Percentiles rank a stretch among this genome's conserved stretches.
These are phyloP conservation scores for Syngnathus floridae DNA, from an alignment of 2,113 vertebrate species.

Conservation along the genomic window DNA sequence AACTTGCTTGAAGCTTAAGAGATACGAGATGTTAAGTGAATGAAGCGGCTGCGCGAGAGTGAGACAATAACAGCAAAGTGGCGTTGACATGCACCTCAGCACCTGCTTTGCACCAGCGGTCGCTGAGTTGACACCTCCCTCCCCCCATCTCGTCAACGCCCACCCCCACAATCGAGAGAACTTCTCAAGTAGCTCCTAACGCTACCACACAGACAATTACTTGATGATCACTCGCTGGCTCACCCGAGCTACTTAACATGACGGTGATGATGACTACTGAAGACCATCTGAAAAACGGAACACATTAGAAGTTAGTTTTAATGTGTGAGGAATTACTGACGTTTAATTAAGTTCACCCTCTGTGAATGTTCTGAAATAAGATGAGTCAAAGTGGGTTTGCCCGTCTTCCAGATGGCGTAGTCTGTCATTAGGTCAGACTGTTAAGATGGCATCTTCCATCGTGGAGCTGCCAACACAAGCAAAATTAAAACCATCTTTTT, in stretches of 20 bases:
- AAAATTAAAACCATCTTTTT: not conserved
- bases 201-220: conserved; percentile 23
- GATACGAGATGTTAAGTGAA: conserved; percentile 21
- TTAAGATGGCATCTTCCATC: conserved; percentile 8
- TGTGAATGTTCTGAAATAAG: conserved; percentile 1
- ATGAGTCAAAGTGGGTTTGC: conserved; percentile 8
- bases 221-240: conserved; percentile 37
- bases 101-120: conserved; percentile 33
- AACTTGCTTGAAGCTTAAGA: conserved; percentile 12
- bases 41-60: conserved; percentile 24
- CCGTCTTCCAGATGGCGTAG: not conserved
- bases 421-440: conserved; percentile 9
- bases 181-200: conserved; percentile 21
- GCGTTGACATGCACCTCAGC: conserved; percentile 32
- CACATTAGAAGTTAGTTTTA: not conserved
- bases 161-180: conserved; percentile 1
- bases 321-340: not conserved
- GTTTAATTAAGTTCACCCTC: conserved; percentile 2
- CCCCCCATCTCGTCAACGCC: too few species aligned
- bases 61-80: conserved; percentile 27
- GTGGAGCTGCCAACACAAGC: conserved; percentile 4
- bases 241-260: not conserved
- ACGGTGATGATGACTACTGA: not conserved
- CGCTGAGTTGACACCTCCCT: not conserved
- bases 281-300: not conserved